These are phyloP conservation scores for Hyppa rectilinea DNA, from an alignment of 2,888 invertebrate genomes.

Conservation along the genomic window DNA sequence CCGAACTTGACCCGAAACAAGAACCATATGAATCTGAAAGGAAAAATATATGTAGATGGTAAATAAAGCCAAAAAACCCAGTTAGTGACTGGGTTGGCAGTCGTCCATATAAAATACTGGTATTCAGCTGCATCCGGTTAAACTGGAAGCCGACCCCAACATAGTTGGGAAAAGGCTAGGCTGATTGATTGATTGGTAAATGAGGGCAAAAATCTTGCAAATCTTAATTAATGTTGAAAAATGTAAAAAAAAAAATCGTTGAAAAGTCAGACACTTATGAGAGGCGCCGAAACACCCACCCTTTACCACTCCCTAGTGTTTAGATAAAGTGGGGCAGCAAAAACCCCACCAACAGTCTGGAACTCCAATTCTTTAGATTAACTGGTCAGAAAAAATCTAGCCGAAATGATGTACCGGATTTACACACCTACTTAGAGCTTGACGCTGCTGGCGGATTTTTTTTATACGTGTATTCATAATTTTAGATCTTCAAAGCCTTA, in stretches of 20 bases:
- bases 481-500: slow-evolving; percentile 77
- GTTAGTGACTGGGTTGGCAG: too few relatives aligned
- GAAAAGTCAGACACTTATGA: not conserved
- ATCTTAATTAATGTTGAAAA: not conserved
- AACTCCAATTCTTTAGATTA: not conserved
- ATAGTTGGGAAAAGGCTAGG: too few relatives aligned
- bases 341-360: too few relatives aligned
- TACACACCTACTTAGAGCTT: not conserved
- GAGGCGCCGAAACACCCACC: not conserved
- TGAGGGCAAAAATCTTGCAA: not conserved
- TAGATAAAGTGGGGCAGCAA: not conserved
- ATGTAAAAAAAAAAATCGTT: not conserved
- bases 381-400: not conserved
- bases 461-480: not conserved
- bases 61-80: not conserved
- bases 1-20: slow-evolving; percentile 97
- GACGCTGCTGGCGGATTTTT: not conserved
- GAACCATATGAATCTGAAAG: slow-evolving; percentile 95
- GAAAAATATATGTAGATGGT: not conserved
- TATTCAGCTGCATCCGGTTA: too few relatives aligned
- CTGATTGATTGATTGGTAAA: too few relatives aligned
- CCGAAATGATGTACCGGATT: not conserved
- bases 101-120: too few relatives aligned
- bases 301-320: not conserved
- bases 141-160: too few relatives aligned